Conservation (phyloP, 2,113 vertebrate species). For the Pomatostomus ruficeps region DNA sequence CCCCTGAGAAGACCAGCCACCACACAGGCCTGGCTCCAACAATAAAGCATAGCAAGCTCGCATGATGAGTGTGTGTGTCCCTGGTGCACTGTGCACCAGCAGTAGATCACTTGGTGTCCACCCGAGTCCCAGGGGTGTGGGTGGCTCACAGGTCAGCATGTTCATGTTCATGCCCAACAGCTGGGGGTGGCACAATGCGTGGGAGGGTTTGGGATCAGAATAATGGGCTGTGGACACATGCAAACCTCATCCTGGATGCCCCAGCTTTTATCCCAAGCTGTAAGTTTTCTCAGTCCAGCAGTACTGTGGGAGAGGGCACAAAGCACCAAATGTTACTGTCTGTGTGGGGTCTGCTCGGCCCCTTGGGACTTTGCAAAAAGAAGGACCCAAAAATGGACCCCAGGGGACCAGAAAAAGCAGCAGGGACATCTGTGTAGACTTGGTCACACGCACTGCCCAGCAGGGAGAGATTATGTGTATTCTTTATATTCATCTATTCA, state of each 20-base stretch:
- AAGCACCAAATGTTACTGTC: accelerated
- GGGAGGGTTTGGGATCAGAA: background rate
- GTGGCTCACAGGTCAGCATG: background rate
- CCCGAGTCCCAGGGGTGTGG: accelerated
- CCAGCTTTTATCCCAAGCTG: background rate
- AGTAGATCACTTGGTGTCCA: accelerated
- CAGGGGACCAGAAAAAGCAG: background rate
- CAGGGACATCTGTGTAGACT: background rate
- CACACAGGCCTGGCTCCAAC: accelerated
- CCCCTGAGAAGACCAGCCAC: background rate
- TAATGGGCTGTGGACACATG: background rate
- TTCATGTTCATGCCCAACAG: background rate
- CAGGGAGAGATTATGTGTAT: background rate
- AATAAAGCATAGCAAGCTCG: background rate
- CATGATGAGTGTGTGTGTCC: background rate
- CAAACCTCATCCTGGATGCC: background rate
- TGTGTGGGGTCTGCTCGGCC: accelerated
- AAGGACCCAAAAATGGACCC: background rate
- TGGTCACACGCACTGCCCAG: background rate
- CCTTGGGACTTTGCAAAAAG: background rate
- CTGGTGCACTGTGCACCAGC: no score
- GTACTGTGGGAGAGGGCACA: background rate
- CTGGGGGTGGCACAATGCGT: background rate
- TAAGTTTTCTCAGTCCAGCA: background rate
- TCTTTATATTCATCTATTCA: background rate